Evolutionary conservation across 2,113 vertebrate species (phyloP).

Genomic region (Microcebus murinus): DNA sequence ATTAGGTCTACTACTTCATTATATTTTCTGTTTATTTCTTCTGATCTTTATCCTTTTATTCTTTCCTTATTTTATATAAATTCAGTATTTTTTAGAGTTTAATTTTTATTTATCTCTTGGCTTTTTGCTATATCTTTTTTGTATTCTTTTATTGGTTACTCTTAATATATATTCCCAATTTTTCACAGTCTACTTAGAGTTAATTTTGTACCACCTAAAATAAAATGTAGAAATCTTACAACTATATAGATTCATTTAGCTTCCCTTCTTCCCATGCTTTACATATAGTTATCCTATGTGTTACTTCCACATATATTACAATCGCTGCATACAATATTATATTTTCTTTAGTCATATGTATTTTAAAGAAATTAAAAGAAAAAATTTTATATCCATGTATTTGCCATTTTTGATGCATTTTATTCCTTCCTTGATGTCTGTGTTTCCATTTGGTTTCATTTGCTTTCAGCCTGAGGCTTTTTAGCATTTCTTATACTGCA

Average conservation of each 20-base stretch:
- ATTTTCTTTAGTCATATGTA: background rate
- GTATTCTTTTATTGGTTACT: background rate
- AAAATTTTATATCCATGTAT: background rate
- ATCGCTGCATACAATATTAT: background rate
- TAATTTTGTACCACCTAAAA: background rate
- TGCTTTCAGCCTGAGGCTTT: background rate
- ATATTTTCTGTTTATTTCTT: constrained; percentile 4
- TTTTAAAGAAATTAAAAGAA: background rate
- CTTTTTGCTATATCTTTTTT: background rate
- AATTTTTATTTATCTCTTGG: background rate
- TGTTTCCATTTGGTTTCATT: background rate
- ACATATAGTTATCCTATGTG: background rate
- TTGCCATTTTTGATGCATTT: background rate
- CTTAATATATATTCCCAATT: background rate
- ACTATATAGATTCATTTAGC: background rate
- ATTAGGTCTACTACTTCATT: background rate
- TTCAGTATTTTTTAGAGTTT: background rate
- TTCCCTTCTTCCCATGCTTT: background rate
- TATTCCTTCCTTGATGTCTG: background rate
- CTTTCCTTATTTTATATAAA: background rate
- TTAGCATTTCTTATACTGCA: background rate
- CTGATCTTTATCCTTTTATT: background rate
- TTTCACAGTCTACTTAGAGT: background rate
- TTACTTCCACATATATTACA: background rate
- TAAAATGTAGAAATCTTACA: background rate